A percentile compares a stretch with the other conserved stretches of the same genome.
phyloP scores from a whole-genome alignment of 2,797 vertebrate genomes.

The Delichon dasypus region DNA sequence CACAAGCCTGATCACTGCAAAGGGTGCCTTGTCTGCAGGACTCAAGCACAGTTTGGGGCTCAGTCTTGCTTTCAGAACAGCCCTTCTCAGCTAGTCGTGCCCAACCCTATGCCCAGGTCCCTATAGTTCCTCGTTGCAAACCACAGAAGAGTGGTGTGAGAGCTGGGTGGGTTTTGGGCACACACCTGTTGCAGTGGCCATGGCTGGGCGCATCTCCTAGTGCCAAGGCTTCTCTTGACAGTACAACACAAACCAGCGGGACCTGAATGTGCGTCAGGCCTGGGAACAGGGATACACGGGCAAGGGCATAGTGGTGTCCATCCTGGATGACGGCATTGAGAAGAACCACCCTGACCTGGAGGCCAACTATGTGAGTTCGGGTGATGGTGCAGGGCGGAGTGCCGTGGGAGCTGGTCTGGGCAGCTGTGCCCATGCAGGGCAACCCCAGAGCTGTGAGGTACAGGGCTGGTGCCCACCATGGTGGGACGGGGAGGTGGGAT shows the following conservation, averaged over 20 bases:
- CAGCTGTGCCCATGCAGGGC: accelerated
- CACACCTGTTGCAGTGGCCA: background rate
- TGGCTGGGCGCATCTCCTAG: background rate
- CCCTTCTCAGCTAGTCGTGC: background rate
- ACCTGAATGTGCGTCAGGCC: conserved; percentile 92
- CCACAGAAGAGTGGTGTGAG: background rate
- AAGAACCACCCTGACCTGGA: conserved; percentile 95
- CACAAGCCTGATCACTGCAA: background rate
- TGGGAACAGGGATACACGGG: conserved; percentile 95
- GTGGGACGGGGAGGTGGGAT: background rate
- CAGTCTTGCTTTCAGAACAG: background rate
- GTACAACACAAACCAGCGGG: conserved; percentile 87
- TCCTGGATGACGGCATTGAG: conserved; percentile 97
- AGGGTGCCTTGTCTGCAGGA: background rate
- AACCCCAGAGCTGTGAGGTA: background rate
- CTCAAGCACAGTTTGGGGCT: background rate
- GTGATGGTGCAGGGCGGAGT: accelerated
- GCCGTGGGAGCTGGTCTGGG: background rate
- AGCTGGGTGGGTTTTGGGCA: background rate
- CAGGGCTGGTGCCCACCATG: accelerated
- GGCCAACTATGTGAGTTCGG: conserved; percentile 87
- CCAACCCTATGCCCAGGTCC: background rate
- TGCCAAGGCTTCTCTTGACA: conserved; percentile 65
- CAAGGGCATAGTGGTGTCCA: conserved; percentile 93
- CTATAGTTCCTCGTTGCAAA: accelerated